phyloP scores from a whole-genome alignment of 2,113 vertebrate species.

The Gallinago undulata region DNA sequence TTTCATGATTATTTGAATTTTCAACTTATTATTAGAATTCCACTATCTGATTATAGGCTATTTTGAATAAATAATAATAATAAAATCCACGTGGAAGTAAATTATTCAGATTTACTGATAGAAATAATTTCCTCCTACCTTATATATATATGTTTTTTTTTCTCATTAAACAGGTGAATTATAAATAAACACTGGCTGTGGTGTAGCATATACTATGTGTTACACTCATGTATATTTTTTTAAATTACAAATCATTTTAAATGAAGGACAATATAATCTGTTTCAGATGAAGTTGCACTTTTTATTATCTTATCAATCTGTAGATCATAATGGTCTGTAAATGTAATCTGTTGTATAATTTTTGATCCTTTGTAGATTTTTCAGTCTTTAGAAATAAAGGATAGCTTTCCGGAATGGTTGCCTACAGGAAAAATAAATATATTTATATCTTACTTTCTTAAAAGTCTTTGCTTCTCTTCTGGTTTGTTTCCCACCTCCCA shows the following conservation, averaged over 20 bases:
- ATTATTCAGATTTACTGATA: background rate
- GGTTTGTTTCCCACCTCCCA: background rate
- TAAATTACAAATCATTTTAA: slow-evolving; percentile 29
- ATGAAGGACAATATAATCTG: background rate
- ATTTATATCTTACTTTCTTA: slow-evolving; percentile 44
- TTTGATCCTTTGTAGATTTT: slow-evolving; percentile 38
- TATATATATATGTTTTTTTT: background rate
- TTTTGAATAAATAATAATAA: background rate
- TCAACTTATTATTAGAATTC: background rate
- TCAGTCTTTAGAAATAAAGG: slow-evolving; percentile 36
- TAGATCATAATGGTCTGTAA: background rate
- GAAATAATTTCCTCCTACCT: background rate
- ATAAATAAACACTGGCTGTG: background rate
- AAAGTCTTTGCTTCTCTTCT: slow-evolving; percentile 31
- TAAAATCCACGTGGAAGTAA: background rate
- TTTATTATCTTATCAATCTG: slow-evolving; percentile 34
- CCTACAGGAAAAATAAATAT: background rate
- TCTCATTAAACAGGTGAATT: background rate
- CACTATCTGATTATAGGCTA: no score
- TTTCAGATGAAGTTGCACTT: background rate
- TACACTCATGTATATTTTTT: background rate
- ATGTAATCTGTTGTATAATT: background rate
- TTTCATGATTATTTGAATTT: background rate
- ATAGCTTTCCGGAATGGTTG: background rate
- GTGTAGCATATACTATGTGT: background rate